A percentile compares a stretch with the other conserved stretches of the same genome.
These are phyloP conservation scores for Conger conger DNA, from an alignment of 2,113 vertebrate genomes.

Conservation along the genomic window DNA sequence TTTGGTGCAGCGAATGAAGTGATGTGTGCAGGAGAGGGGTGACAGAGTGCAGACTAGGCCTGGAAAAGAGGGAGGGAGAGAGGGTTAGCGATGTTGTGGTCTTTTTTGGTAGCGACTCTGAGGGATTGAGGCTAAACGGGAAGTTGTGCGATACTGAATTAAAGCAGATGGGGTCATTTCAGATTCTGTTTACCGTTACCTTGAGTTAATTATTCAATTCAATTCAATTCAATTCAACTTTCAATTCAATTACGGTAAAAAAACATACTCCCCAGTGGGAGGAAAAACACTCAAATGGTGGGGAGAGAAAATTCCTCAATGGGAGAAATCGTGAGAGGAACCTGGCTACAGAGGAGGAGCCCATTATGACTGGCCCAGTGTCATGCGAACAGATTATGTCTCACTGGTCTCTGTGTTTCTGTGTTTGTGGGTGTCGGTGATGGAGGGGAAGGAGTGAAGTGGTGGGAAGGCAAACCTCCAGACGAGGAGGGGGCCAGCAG, in stretches of 20 bases:
- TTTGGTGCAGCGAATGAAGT: conserved; percentile 70
- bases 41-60: neutral
- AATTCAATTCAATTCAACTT: no score
- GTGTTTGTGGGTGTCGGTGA: conserved; percentile 59
- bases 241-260: no score
- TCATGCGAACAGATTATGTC: neutral
- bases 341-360: no score
- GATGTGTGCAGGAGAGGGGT: conserved; percentile 55
- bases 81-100: neutral
- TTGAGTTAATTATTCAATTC: no score
- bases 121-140: neutral
- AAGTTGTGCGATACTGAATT: no score
- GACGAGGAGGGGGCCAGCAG: conserved; percentile 65
- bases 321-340: no score
- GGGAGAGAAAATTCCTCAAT: no score
- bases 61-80: neutral
- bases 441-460: conserved; percentile 77
- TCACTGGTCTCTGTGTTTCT: neutral
- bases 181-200: neutral
- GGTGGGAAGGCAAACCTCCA: conserved; percentile 73
- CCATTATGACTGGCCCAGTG: no score
- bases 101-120: neutral
- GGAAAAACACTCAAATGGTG: no score
- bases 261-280: no score
- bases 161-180: neutral